These are phyloP conservation scores for Drosophila tristis DNA, from an alignment of 1,140 invertebrate genomes.

Conservation along the genomic window DNA sequence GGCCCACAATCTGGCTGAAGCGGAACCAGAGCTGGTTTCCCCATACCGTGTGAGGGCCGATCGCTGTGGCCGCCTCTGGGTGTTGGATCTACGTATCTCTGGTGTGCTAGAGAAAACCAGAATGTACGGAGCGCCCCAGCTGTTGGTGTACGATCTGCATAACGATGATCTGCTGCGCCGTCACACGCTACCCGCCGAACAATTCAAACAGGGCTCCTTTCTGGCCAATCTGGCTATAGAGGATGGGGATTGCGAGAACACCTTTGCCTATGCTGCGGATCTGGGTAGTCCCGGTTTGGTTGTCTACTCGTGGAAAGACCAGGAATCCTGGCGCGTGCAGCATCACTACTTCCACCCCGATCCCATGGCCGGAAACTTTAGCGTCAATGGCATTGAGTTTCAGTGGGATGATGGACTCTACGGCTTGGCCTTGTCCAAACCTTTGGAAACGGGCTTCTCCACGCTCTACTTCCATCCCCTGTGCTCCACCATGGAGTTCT, in stretches of 20 bases:
- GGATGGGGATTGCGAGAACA: slow-evolving; percentile 88
- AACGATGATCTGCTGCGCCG: slow-evolving; percentile 88
- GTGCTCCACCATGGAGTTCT: slow-evolving; percentile 89
- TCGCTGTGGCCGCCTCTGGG: slow-evolving; percentile 90
- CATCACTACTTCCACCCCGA: slow-evolving; percentile 90
- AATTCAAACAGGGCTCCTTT: slow-evolving; percentile 89
- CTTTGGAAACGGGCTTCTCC: slow-evolving; percentile 87
- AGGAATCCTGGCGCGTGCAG: slow-evolving; percentile 88
- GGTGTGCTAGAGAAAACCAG: slow-evolving; percentile 86
- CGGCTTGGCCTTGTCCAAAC: slow-evolving; percentile 88
- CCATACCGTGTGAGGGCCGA: slow-evolving; percentile 90
- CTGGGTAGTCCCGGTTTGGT: slow-evolving; percentile 87
- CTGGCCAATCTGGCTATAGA: slow-evolving; percentile 91
- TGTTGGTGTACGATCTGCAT: slow-evolving; percentile 90
- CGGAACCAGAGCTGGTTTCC: slow-evolving; percentile 89
- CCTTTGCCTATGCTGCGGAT: slow-evolving; percentile 88
- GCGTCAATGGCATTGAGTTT: slow-evolving; percentile 89
- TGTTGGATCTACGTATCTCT: slow-evolving; percentile 89
- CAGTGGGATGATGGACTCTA: slow-evolving; percentile 91
- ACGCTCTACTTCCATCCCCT: slow-evolving; percentile 92
- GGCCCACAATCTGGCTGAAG: slow-evolving; percentile 86
- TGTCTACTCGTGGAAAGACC: slow-evolving; percentile 89
- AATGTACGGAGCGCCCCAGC: slow-evolving; percentile 85
- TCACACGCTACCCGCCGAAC: slow-evolving; percentile 87
- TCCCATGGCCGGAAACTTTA: slow-evolving; percentile 89